These are phyloP conservation scores for Drosophila birchii DNA, from an alignment of 2,888 invertebrate species.

Conservation along the genomic window DNA sequence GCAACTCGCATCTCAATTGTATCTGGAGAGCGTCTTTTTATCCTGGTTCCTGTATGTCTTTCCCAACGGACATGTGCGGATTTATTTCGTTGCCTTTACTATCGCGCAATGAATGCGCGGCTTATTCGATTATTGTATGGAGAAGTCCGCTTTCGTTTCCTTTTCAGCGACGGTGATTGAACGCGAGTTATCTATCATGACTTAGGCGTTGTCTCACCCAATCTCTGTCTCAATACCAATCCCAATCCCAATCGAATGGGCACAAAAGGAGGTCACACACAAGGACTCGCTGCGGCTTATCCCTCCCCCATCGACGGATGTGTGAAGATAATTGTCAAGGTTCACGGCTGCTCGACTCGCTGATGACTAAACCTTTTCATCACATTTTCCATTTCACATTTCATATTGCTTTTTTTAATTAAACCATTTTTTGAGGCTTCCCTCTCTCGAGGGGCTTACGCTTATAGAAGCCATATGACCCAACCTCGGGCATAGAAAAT, in stretches of 20 bases:
- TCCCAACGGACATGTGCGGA: conserved; percentile 72
- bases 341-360: conserved; percentile 48
- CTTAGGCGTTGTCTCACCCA: conserved; percentile 60
- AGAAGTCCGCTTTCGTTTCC: conserved; percentile 70
- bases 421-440: conserved; percentile 61
- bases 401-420: conserved; percentile 58
- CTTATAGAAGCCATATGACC: conserved; percentile 43
- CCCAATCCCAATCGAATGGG: conserved; percentile 37
- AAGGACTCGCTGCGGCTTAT: conserved; percentile 64
- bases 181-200: conserved; percentile 76
- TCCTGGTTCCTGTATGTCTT: conserved; percentile 21
- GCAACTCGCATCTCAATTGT: conserved; percentile 31
- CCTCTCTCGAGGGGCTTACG: conserved; percentile 39
- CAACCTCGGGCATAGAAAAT: conserved; percentile 9
- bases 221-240: conserved; percentile 39
- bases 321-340: conserved; percentile 76
- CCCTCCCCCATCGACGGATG: conserved; percentile 50
- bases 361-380: conserved; percentile 47
- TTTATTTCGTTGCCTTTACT: conserved; percentile 71
- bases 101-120: conserved; percentile 71
- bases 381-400: conserved; percentile 38
- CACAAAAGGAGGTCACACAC: conserved; percentile 42
- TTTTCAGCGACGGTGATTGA: conserved; percentile 71
- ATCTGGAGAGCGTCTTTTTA: conserved; percentile 63
- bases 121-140: conserved; percentile 76